Conservation (phyloP, 2,797 vertebrate species). For the Caiman crocodilus region DNA sequence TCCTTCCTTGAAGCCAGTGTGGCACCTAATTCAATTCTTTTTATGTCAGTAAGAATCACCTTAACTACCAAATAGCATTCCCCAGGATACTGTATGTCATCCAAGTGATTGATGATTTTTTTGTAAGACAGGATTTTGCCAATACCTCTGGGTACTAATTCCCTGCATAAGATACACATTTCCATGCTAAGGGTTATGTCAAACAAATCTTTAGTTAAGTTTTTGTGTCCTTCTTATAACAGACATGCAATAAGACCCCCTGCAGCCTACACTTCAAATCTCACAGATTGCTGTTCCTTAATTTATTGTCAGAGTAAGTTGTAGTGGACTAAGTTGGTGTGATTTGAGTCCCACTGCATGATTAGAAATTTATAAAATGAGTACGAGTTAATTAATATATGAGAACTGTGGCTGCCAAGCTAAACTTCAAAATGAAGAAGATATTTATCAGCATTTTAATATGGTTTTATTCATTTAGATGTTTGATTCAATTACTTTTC, state of each 20-base stretch:
- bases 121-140: constrained; percentile 3
- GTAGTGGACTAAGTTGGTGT: neutral
- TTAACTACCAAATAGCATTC: constrained; percentile 27
- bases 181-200: neutral
- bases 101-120: neutral
- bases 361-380: neutral
- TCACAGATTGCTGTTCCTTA: neutral
- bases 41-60: neutral
- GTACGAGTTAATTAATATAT: neutral
- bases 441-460: neutral
- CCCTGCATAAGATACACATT: neutral
- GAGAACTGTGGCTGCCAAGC: neutral
- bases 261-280: neutral
- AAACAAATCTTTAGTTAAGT: neutral
- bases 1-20: neutral
- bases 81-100: constrained; percentile 21
- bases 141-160: neutral
- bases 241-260: neutral
- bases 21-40: constrained; percentile 35
- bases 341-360: neutral
- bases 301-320: neutral
- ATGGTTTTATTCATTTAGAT: neutral
- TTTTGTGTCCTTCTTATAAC: neutral
- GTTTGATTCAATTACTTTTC: neutral
- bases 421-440: neutral